phyloP scores from a whole-genome alignment of 2,888 invertebrate genomes.

The Gibbula magus region DNA sequence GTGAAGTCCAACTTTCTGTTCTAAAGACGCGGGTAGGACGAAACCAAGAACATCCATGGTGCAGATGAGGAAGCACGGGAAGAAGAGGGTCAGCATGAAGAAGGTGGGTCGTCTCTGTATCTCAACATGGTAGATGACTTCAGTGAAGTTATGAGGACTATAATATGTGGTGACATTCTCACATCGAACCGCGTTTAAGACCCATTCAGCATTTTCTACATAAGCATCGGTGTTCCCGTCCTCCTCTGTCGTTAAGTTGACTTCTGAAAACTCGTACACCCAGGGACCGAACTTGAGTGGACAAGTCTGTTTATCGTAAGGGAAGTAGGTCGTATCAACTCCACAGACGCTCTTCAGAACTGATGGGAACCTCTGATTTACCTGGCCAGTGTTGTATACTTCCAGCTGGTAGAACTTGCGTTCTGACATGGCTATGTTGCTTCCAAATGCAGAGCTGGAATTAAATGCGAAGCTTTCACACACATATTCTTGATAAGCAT shows the following conservation, averaged over 20 bases:
- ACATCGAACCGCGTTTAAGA: background rate
- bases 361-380: conserved; percentile 79
- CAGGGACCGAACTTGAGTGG: background rate
- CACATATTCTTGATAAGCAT: too few relatives aligned
- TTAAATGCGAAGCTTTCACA: too few relatives aligned
- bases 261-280: background rate
- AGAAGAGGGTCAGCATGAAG: background rate
- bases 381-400: conserved; percentile 76
- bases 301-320: conserved; percentile 77
- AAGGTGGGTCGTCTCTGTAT: background rate
- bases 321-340: conserved; percentile 77
- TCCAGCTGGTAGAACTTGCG: conserved; percentile 77
- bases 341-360: conserved; percentile 78
- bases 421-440: conserved; percentile 69
- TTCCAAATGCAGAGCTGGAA: background rate
- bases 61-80: conserved; percentile 2
- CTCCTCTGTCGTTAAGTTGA: background rate
- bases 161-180: background rate
- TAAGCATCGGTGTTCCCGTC: background rate
- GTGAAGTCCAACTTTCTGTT: background rate
- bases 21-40: background rate
- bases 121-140: background rate
- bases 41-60: background rate
- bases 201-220: background rate
- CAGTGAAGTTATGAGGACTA: background rate